phyloP scores from a whole-genome alignment of 2,797 vertebrate genomes.

The Epinephelus malabaricus region DNA sequence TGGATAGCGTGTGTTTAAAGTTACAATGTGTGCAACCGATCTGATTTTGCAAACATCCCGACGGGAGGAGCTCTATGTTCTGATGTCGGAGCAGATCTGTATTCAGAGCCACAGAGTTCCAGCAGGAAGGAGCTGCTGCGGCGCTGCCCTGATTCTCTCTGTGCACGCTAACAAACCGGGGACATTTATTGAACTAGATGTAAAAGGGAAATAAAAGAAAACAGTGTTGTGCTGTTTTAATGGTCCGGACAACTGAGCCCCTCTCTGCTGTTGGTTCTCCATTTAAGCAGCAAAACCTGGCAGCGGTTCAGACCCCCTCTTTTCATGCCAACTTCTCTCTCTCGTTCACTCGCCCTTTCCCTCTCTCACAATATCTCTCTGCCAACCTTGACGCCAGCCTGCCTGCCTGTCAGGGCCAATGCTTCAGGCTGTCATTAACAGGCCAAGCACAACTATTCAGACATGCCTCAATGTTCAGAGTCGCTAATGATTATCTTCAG shows the following conservation, averaged over 20 bases:
- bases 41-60: not conserved
- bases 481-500: constrained; percentile 41
- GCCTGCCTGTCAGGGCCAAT: constrained; percentile 54
- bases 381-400: constrained; percentile 59
- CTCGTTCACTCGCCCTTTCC: constrained; percentile 24
- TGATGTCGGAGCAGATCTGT: constrained; percentile 31
- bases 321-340: constrained; percentile 51
- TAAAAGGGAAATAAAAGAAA: constrained; percentile 48
- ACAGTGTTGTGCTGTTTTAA: constrained; percentile 46
- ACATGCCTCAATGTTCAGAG: constrained; percentile 38
- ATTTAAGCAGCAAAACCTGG: constrained; percentile 59
- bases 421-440: constrained; percentile 52
- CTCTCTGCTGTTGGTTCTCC: constrained; percentile 57
- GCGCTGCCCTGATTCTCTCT: constrained; percentile 8
- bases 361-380: constrained; percentile 44
- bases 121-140: constrained; percentile 34
- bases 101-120: constrained; percentile 34
- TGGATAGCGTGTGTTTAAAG: not conserved
- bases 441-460: constrained; percentile 40
- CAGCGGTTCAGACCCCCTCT: constrained; percentile 49
- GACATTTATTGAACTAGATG: constrained; percentile 38
- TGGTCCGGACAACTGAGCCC: constrained; percentile 39
- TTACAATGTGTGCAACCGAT: constrained; percentile 2
- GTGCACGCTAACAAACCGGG: constrained; percentile 18
- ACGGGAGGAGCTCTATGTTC: not conserved